Evolutionary conservation across 1,140 invertebrate species (phyloP), one percentile per base, ranked within the genome.

Genomic region (Cotesia typhae): DNA sequence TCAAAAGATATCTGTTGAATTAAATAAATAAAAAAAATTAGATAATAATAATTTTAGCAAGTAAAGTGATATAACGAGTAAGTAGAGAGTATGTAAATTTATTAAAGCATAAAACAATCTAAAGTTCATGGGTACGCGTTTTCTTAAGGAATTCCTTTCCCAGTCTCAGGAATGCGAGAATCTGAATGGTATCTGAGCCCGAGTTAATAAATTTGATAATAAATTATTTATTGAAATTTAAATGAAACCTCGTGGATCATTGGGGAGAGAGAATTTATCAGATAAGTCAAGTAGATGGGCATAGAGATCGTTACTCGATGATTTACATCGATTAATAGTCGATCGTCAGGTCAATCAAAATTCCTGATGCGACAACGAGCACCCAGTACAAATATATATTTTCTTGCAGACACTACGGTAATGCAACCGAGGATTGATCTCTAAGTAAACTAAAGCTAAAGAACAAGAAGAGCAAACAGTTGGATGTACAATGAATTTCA

Each of bases 401-500:
- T 65, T 65, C 63, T 65, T 65, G 51, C n/a, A 35, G 37, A 14
- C 63, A 17, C 17, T 57, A 5, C 10, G 6, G 41, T 47, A 47
- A 47, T 47, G 41, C 2, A 47, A 47, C 28, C 28, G 28, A 28
- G 28, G 28, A 28, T 28, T 28, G 28, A 28, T 28, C 28, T 28
- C 1, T 28, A 28, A 28, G 28, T 28, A 28, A 28, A 28, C 28
- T 28, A 28, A 28, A 28, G 28, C 28, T 28, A 28, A 28, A 28
- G 28, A 28, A 28, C 28, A 28, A 28, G 28, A 28, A 28, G 28
- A 28, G 28, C 28, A 28, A 28, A 28, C 28, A 1, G 28, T 28
- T 14, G 52, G 20, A 35, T 12, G 53, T 60, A 61, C 68, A 64
- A 52, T 64, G 61, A 71, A 71, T 52, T 71, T 71, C 69, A 52